phyloP scores from a whole-genome alignment of 2,888 invertebrate species.

The Euproctis similis region DNA sequence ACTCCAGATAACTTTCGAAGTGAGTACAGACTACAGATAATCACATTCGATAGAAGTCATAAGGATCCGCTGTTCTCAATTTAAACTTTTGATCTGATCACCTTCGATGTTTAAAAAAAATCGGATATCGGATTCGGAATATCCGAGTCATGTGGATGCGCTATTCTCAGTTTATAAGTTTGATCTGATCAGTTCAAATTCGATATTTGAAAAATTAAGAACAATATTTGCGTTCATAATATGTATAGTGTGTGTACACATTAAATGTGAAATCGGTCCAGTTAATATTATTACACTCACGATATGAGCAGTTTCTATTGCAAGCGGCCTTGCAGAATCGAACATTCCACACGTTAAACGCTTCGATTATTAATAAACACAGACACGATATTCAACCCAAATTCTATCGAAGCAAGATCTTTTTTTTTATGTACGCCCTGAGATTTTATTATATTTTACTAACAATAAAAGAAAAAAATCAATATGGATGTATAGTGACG shows the following conservation, averaged over 20 bases:
- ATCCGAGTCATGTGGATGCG: no score
- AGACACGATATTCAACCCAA: slow-evolving; percentile 67
- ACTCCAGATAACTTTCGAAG: no score
- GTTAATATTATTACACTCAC: slow-evolving; percentile 68
- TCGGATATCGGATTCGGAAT: no score
- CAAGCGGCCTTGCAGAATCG: slow-evolving; percentile 69
- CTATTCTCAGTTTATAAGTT: no score
- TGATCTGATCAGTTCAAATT: no score
- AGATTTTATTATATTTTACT: slow-evolving; percentile 70
- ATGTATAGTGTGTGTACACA: slow-evolving; percentile 34
- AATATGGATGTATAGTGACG: slow-evolving; percentile 70
- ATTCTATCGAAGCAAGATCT: slow-evolving; percentile 60
- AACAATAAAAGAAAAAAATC: slow-evolving; percentile 74
- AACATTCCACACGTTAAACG: slow-evolving; percentile 73
- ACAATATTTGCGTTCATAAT: no score
- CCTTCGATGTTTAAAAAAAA: no score
- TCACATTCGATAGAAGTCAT: no score
- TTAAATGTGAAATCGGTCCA: slow-evolving; percentile 64
- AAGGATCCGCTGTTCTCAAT: no score
- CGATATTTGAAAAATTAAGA: no score
- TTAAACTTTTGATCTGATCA: no score
- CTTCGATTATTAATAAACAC: slow-evolving; percentile 73
- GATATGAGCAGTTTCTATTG: slow-evolving; percentile 71
- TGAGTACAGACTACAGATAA: no score
- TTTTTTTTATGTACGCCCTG: slow-evolving; percentile 53